Conservation (phyloP, 2,113 vertebrate genomes). For the Tragelaphus scriptus region DNA sequence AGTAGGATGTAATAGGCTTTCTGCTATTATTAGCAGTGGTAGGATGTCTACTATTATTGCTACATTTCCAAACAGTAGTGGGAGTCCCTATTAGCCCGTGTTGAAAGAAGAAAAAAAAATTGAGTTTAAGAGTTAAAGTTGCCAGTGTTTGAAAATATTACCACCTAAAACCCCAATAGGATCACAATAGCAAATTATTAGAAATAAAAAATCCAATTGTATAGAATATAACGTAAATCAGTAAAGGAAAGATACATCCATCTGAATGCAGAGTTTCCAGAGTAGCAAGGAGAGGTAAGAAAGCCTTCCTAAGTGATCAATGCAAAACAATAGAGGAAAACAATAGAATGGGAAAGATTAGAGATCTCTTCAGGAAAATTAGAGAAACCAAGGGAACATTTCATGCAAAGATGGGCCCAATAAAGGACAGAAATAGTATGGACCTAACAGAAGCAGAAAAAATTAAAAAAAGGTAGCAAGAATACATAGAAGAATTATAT, state of each 20-base stretch:
- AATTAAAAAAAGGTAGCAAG: background rate
- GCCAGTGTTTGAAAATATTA: background rate
- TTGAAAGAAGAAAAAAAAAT: background rate
- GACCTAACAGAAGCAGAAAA: background rate
- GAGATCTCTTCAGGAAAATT: background rate
- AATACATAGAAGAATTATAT: background rate
- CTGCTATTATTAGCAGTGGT: background rate
- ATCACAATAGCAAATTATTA: background rate
- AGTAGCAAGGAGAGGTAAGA: background rate
- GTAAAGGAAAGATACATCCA: background rate
- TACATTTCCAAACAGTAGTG: background rate
- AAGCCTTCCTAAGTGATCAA: background rate
- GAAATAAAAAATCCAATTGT: background rate
- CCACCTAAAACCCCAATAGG: background rate
- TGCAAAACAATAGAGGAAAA: background rate
- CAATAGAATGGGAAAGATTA: background rate
- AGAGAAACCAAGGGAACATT: background rate
- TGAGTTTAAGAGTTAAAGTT: background rate
- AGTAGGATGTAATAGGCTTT: background rate
- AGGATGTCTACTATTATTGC: background rate
- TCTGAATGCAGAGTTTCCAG: background rate
- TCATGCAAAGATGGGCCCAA: background rate
- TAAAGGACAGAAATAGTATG: background rate
- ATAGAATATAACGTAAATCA: background rate
- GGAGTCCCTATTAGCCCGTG: background rate